These are phyloP conservation scores for Numenius arquata DNA, from an alignment of 2,113 vertebrate species.

Conservation along the genomic window DNA sequence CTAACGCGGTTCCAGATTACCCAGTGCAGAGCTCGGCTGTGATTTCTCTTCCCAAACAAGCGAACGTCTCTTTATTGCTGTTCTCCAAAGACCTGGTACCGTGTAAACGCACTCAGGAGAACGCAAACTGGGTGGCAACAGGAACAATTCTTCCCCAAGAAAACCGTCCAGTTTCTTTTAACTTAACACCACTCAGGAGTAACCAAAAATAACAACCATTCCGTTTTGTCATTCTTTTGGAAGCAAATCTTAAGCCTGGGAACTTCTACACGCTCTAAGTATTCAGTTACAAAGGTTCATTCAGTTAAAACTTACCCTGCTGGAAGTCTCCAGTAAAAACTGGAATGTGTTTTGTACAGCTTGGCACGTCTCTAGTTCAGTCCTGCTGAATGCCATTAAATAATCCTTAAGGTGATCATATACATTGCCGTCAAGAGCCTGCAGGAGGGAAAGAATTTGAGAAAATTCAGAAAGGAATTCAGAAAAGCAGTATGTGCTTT, in stretches of 20 bases:
- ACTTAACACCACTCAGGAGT: background rate
- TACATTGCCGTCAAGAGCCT: constrained; percentile 93
- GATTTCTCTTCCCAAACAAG: background rate
- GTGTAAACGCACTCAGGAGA: background rate
- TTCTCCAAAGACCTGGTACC: background rate
- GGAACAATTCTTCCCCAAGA: background rate
- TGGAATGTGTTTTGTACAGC: constrained; percentile 95
- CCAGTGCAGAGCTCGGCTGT: background rate
- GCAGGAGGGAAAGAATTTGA: background rate
- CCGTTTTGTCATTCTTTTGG: background rate
- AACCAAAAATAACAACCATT: background rate
- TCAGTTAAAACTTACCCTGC: constrained; percentile 80
- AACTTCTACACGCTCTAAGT: background rate
- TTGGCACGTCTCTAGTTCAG: constrained; percentile 93
- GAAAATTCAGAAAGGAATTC: background rate
- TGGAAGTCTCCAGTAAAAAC: constrained; percentile 94
- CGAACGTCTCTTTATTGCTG: background rate
- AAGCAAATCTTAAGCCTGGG: background rate
- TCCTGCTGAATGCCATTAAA: constrained; percentile 92
- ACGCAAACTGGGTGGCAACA: background rate
- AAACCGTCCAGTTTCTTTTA: background rate
- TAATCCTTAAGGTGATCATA: constrained; percentile 93
- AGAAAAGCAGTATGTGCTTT: background rate
- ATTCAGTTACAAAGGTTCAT: background rate
- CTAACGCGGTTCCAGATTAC: background rate